phyloP scores from a whole-genome alignment of 2,888 invertebrate species.

The Hydrotaea diabolus region DNA sequence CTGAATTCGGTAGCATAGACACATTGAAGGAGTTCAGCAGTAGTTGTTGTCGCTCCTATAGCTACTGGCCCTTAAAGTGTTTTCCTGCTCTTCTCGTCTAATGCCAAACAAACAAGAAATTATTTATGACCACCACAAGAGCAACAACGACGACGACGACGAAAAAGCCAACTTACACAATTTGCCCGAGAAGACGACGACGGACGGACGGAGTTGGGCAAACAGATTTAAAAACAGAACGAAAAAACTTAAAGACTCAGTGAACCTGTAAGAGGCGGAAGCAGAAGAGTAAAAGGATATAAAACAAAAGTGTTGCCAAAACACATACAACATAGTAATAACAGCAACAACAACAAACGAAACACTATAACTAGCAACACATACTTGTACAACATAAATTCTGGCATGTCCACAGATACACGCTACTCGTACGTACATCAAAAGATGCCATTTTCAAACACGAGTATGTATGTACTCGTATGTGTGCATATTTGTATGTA shows the following conservation, averaged over 20 bases:
- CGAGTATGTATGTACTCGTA: too few species aligned
- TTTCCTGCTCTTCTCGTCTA: conserved; percentile 15
- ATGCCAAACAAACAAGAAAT: conserved; percentile 25
- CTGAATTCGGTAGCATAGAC: background rate
- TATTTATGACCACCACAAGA: conserved; percentile 28
- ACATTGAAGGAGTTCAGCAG: background rate
- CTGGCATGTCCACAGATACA: background rate
- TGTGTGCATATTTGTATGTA: too few species aligned
- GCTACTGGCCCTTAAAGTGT: background rate
- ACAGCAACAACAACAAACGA: background rate
- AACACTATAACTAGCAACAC: too few species aligned
- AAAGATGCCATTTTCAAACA: background rate
- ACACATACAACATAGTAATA: background rate
- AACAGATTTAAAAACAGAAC: conserved; percentile 14
- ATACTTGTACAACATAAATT: too few species aligned
- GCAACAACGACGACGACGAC: conserved; percentile 22
- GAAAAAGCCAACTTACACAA: conserved; percentile 19
- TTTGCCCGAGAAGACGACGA: background rate
- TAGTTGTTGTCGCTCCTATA: too few species aligned
- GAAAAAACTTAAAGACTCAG: conserved; percentile 48
- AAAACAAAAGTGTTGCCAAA: conserved; percentile 3
- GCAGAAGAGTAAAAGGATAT: background rate
- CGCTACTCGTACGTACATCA: background rate
- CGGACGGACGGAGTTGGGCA: conserved; percentile 37
- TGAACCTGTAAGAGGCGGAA: conserved; percentile 22